Base-by-base conservation (phyloP, 2,888 invertebrate genomes). In the Muschampia plurimacula region DNA sequence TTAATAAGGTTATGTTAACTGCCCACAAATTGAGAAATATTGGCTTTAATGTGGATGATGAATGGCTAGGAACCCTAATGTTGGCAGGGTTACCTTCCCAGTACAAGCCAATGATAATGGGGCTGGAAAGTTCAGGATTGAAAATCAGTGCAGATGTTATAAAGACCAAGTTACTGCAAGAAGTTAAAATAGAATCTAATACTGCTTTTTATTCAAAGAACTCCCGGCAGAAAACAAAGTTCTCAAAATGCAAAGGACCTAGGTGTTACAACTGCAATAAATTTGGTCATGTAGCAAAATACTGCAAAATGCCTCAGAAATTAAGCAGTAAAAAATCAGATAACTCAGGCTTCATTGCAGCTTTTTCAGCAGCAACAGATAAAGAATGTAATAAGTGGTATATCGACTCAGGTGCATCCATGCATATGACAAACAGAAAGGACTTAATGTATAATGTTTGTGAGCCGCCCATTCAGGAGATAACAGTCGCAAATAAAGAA, bases 41-140 rank as follows among this genome's bases (percentile, higher is more conserved):
- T 6, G 52, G 52, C 0, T 52, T 52, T 15, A 46, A 46, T 46
- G 49, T 49, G 15, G 52, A 52, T 52, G 52, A 52, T 52, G 52
- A 52, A n/a, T 52, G 52, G 52, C 52, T 52, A 15, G 52, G 52
- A n/a, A 52, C 52, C 15, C 15, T 52, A 7, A 52, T 52, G 52
- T 52, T 52, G 52, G 52, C 52, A 6, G 52, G 52, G 15, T 15
- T 52, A 7, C 52, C 52, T 6, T n/a, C 15, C 22, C 22, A 22
- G 22, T 55, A 55, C 55, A 55, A 55, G 8, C 55, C 55, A 22
- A 55, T 55, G 55, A 55, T 55, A 22, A 55, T 55, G 55, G 55
- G 55, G 9, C 55, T 55, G 9, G 55, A 55, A 9, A 55, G 55
- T 55, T 55, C 55, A 22, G 55, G 55, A 22, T 22, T 55, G 55